phyloP scores from a whole-genome alignment of 2,888 invertebrate genomes.

The Rhyacophila evoluta region DNA sequence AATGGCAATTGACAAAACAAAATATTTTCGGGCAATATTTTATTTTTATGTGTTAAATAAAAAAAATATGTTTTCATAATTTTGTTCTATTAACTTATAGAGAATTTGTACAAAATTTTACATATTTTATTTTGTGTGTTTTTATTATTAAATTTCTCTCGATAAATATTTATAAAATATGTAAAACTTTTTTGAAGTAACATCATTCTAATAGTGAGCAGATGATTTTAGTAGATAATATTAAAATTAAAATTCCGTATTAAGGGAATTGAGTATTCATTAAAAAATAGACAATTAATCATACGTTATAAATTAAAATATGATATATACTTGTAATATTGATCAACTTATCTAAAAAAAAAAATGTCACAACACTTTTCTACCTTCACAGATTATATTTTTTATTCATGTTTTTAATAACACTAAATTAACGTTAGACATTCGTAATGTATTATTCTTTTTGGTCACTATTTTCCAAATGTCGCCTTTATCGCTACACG shows the following conservation, averaged over 20 bases:
- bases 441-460: neutral
- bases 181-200: neutral
- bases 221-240: neutral
- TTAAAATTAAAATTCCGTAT: neutral
- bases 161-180: neutral
- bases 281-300: neutral
- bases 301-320: neutral
- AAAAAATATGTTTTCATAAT: too few relatives aligned
- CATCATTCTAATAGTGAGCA: neutral
- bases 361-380: neutral
- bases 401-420: constrained; percentile 13
- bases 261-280: constrained; percentile 8
- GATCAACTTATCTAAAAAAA: neutral
- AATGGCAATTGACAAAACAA: too few relatives aligned
- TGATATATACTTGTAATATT: neutral
- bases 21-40: too few relatives aligned
- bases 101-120: neutral
- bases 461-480: neutral
- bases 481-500: neutral
- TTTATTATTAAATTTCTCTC: neutral
- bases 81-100: too few relatives aligned
- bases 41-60: too few relatives aligned
- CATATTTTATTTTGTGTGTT: neutral
- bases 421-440: neutral
- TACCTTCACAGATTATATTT: constrained; percentile 18